Percentiles rank a stretch among this genome's conserved stretches.
Evolutionary conservation across 64 coral and sea anemone species (phyloP).

Genomic region (Pachyseris speciosa): DNA sequence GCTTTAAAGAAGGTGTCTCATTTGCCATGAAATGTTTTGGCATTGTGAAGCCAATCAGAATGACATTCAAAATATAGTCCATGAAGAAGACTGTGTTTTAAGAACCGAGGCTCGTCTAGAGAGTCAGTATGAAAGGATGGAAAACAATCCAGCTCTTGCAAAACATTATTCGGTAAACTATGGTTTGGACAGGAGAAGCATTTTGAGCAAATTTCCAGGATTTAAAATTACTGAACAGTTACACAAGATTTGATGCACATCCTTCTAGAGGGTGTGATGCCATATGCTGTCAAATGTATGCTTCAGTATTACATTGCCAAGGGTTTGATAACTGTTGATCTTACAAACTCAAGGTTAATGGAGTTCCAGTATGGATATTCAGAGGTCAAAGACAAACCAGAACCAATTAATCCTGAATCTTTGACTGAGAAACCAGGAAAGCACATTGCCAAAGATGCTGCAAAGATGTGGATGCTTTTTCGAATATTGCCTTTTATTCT

Average conservation of each 20-base stretch:
- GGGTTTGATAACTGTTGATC: not conserved
- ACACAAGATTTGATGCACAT: slow-evolving; percentile 12
- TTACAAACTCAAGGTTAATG: not conserved
- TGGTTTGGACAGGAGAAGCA: slow-evolving; percentile 26
- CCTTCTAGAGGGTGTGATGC: not conserved
- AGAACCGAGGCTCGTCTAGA: slow-evolving; percentile 1
- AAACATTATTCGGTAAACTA: slow-evolving; percentile 1
- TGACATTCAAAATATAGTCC: slow-evolving; percentile 16
- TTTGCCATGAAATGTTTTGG: slow-evolving; percentile 17
- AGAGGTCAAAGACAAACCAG: slow-evolving; percentile 5
- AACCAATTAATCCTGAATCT: not conserved
- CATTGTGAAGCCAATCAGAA: slow-evolving; percentile 1
- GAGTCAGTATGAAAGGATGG: not conserved
- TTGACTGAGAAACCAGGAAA: slow-evolving; percentile 10
- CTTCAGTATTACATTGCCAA: slow-evolving; percentile 11
- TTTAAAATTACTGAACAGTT: slow-evolving; percentile 17
- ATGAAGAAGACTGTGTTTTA: not conserved
- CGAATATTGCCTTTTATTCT: slow-evolving; percentile 72
- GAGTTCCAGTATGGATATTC: slow-evolving; percentile 41
- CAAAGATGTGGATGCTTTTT: slow-evolving; percentile 61
- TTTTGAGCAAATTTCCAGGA: not conserved
- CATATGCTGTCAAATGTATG: slow-evolving; percentile 8
- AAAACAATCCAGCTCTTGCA: not conserved
- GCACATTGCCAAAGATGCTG: slow-evolving; percentile 46
- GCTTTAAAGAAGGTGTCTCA: slow-evolving; percentile 22